Evolutionary conservation across 2,888 invertebrate genomes (phyloP).

Genomic region (Nasonovia ribisnigri): DNA sequence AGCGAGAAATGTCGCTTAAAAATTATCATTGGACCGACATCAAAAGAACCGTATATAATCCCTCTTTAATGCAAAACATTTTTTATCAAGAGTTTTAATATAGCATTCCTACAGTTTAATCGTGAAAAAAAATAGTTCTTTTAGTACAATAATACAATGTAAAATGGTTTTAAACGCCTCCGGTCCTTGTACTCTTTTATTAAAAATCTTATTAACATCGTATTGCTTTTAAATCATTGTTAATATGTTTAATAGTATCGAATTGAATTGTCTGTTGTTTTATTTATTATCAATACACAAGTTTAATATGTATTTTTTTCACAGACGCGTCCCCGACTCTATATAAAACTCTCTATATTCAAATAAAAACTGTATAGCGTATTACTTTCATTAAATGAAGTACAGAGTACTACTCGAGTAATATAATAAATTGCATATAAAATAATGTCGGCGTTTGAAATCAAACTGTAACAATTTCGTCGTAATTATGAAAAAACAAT

Average conservation of each 20-base stretch:
- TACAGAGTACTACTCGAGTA: not conserved
- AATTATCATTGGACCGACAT: not conserved
- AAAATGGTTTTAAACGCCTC: not conserved
- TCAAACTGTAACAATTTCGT: not conserved
- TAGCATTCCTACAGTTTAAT: not conserved
- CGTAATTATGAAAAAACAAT: not conserved
- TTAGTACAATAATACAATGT: not conserved
- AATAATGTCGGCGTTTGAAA: not conserved
- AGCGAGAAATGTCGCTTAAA: not conserved
- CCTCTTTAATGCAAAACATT: not conserved
- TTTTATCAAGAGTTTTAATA: not conserved
- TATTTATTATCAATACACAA: not conserved
- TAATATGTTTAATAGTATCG: not conserved
- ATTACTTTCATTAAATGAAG: not conserved
- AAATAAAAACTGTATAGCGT: not conserved
- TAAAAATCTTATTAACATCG: not conserved
- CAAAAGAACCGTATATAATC: not conserved
- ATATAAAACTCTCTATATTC: not conserved
- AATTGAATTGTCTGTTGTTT: not conserved
- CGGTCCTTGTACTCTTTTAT: not conserved
- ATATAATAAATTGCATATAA: not conserved
- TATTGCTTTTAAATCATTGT: constrained; percentile 17
- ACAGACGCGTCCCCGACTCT: not conserved
- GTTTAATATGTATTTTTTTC: not conserved
- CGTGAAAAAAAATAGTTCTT: not conserved